These are phyloP conservation scores for Mayetiola destructor DNA, from an alignment of 2,888 invertebrate species.

Conservation along the genomic window DNA sequence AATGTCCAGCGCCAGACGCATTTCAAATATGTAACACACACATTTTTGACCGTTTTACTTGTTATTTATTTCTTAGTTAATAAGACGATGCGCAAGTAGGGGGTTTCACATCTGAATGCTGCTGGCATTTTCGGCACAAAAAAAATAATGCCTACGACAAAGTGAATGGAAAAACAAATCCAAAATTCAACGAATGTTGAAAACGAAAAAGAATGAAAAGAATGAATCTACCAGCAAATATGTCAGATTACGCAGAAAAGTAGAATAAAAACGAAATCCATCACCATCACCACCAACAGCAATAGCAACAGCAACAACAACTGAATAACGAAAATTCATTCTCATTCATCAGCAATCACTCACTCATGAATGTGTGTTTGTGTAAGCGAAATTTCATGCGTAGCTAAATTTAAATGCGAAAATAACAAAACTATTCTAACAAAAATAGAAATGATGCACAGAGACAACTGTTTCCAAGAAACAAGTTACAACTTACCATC, in stretches of 20 bases:
- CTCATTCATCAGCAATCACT: neutral
- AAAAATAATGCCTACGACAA: neutral
- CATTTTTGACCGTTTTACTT: neutral
- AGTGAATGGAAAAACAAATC: neutral
- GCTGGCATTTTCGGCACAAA: conserved; percentile 6
- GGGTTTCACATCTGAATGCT: conserved; percentile 7
- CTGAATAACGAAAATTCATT: conserved; percentile 11
- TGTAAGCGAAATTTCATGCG: conserved; percentile 1
- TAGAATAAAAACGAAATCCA: neutral
- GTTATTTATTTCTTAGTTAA: conserved; percentile 7
- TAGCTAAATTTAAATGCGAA: conserved; percentile 8
- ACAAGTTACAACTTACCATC: too few species aligned
- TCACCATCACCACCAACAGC: too few species aligned
- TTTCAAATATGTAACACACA: too few species aligned
- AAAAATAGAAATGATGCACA: neutral
- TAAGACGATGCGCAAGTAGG: conserved; percentile 7
- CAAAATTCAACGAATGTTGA: neutral
- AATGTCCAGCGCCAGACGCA: too few species aligned
- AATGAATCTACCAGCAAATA: conserved; percentile 1
- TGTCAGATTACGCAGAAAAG: conserved; percentile 2
- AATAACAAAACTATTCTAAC: conserved; percentile 2
- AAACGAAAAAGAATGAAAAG: neutral
- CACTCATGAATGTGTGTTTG: neutral
- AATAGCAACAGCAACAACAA: too few species aligned
- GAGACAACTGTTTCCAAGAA: conserved; percentile 7